A percentile compares a stretch with the other conserved stretches of the same genome.
These are phyloP conservation scores for Sarcoramphus papa DNA, from an alignment of 2,797 vertebrate species.

Conservation along the genomic window DNA sequence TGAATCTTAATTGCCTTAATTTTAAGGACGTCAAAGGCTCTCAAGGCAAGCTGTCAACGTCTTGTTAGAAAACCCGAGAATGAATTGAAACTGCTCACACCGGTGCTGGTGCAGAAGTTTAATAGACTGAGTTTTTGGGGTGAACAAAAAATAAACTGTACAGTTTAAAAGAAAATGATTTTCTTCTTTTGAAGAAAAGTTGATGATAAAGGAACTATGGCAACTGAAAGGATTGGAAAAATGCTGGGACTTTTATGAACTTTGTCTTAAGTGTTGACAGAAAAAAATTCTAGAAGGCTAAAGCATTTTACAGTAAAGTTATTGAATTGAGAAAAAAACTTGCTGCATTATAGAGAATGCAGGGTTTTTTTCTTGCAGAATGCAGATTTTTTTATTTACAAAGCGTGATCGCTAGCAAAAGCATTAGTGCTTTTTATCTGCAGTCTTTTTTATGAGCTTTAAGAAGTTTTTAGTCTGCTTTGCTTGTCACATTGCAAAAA, in stretches of 20 bases:
- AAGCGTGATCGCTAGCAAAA: conserved; percentile 87
- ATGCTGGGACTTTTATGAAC: conserved; percentile 86
- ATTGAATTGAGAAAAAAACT: conserved; percentile 77
- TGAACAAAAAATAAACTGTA: conserved; percentile 89
- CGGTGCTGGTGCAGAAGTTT: conserved; percentile 79
- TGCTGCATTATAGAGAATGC: conserved; percentile 86
- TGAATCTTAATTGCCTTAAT: conserved; percentile 99
- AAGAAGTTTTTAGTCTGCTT: conserved; percentile 95
- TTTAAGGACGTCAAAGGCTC: conserved; percentile 92
- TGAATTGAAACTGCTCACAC: conserved; percentile 80
- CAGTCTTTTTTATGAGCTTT: conserved; percentile 98
- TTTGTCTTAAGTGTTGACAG: conserved; percentile 83
- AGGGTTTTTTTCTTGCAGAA: conserved; percentile 84
- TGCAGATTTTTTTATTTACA: conserved; percentile 88
- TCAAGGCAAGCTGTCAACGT: conserved; percentile 88
- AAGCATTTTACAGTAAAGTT: conserved; percentile 88
- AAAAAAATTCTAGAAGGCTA: conserved; percentile 81
- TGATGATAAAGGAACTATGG: conserved; percentile 90
- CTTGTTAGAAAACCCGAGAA: conserved; percentile 79
- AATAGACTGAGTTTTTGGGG: conserved; percentile 80
- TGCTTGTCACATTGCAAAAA: conserved; percentile 96
- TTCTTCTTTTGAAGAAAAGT: conserved; percentile 95
- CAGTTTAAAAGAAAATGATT: conserved; percentile 92
- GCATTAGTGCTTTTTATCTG: conserved; percentile 97
- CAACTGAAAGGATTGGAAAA: conserved; percentile 83